These are phyloP conservation scores for Meloidogyne floridensis DNA, from an alignment of 1,140 invertebrate genomes.

Conservation along the genomic window DNA sequence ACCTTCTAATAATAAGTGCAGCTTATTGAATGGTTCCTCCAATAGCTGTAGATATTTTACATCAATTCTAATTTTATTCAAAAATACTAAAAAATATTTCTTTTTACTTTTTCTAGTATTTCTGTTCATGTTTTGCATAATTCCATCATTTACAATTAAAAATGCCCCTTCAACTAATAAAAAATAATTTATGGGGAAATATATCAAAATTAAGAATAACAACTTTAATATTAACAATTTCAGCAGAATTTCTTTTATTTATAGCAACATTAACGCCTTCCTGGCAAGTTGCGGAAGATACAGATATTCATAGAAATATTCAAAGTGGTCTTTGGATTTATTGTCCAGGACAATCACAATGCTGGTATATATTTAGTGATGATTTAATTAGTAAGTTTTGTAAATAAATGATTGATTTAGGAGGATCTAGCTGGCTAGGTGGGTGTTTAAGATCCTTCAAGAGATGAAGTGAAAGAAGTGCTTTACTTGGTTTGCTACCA, in stretches of 20 bases:
- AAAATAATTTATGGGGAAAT: neutral
- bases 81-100: neutral
- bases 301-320: slow-evolving; percentile 52
- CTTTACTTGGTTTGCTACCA: no score
- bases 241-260: slow-evolving; percentile 51
- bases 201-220: slow-evolving; percentile 46
- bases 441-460: no score
- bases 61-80: no score
- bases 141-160: neutral
- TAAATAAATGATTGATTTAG: no score
- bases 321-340: slow-evolving; percentile 63
- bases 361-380: slow-evolving; percentile 65
- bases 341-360: slow-evolving; percentile 58
- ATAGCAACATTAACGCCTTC: slow-evolving; percentile 61
- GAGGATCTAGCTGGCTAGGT: no score
- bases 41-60: no score
- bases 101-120: neutral
- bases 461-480: no score
- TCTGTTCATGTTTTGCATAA: neutral
- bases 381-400: slow-evolving; percentile 49
- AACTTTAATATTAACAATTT: slow-evolving; percentile 45
- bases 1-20: no score
- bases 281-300: slow-evolving; percentile 60
- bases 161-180: neutral
- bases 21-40: no score